These are phyloP conservation scores for Chaetura pelagica DNA, from an alignment of 2,113 vertebrate genomes.

Conservation along the genomic window DNA sequence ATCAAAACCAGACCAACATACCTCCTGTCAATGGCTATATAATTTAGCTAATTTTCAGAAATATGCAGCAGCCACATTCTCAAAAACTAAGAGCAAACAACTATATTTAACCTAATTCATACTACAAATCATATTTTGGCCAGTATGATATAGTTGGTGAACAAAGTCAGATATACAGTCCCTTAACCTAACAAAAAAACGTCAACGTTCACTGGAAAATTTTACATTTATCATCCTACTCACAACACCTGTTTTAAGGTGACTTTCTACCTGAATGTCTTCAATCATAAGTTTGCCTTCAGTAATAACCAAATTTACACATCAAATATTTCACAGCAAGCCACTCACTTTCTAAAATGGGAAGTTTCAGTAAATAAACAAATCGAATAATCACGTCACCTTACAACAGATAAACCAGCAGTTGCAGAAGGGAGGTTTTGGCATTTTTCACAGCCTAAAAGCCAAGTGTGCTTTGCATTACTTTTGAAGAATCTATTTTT, in stretches of 20 bases:
- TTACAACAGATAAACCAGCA: slow-evolving; percentile 91
- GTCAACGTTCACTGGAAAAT: slow-evolving; percentile 79
- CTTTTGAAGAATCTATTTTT: slow-evolving; percentile 76
- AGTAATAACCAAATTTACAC: slow-evolving; percentile 84
- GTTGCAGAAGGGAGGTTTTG: slow-evolving; percentile 59
- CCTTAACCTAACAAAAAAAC: slow-evolving; percentile 82
- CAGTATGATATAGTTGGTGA: slow-evolving; percentile 91
- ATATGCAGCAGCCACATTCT: slow-evolving; percentile 92
- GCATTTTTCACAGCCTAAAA: slow-evolving; percentile 79
- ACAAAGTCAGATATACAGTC: slow-evolving; percentile 86
- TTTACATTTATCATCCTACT: slow-evolving; percentile 81
- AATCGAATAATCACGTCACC: slow-evolving; percentile 90
- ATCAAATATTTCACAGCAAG: slow-evolving; percentile 87
- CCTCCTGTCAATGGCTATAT: slow-evolving; percentile 91
- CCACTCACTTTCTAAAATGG: slow-evolving; percentile 84
- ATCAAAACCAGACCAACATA: slow-evolving; percentile 93
- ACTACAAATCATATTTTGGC: slow-evolving; percentile 88
- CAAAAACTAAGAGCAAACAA: slow-evolving; percentile 87
- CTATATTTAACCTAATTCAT: slow-evolving; percentile 91
- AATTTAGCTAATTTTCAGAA: slow-evolving; percentile 92
- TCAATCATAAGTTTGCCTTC: slow-evolving; percentile 85
- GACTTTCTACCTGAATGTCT: slow-evolving; percentile 88
- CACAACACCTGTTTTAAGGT: slow-evolving; percentile 89
- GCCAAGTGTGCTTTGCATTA: slow-evolving; percentile 79
- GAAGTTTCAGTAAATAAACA: slow-evolving; percentile 84